Percentiles rank a stretch among this genome's conserved stretches.
Evolutionary conservation across 2,113 vertebrate species (phyloP).

Genomic region (Nestor notabilis): DNA sequence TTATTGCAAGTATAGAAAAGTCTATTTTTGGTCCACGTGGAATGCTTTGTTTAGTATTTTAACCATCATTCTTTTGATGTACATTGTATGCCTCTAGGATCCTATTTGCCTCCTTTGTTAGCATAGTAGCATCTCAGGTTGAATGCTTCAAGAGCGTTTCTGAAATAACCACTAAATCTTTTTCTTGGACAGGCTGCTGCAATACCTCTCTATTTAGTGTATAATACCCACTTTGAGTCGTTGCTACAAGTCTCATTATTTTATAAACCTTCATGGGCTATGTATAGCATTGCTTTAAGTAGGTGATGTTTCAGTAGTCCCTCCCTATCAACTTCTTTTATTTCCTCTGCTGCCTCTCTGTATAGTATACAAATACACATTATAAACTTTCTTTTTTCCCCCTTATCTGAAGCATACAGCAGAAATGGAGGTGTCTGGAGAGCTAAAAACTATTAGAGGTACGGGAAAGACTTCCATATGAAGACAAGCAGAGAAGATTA

Average conservation of each 20-base stretch:
- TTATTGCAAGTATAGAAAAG: background rate
- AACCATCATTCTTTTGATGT: constrained; percentile 21
- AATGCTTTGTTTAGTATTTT: constrained; percentile 46
- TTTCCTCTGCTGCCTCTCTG: background rate
- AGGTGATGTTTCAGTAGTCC: background rate
- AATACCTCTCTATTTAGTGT: constrained; percentile 43
- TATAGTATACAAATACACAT: constrained; percentile 4
- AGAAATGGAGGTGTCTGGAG: constrained; percentile 28
- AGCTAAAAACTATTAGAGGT: background rate
- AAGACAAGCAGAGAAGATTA: background rate
- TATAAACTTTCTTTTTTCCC: background rate
- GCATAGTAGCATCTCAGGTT: background rate
- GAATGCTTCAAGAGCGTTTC: constrained; percentile 32
- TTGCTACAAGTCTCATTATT: constrained; percentile 40
- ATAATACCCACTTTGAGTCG: background rate
- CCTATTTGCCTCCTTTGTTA: constrained; percentile 46
- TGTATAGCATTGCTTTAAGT: background rate
- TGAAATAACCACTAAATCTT: constrained; percentile 49
- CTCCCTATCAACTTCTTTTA: background rate
- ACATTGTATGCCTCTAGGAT: background rate
- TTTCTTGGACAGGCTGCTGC: background rate
- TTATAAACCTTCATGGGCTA: constrained; percentile 8
- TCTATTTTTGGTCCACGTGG: constrained; percentile 3
- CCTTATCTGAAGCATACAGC: constrained; percentile 14
- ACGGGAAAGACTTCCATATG: background rate